Conservation (phyloP, 2,888 invertebrate genomes). For the Neocrepidodera transversa region DNA sequence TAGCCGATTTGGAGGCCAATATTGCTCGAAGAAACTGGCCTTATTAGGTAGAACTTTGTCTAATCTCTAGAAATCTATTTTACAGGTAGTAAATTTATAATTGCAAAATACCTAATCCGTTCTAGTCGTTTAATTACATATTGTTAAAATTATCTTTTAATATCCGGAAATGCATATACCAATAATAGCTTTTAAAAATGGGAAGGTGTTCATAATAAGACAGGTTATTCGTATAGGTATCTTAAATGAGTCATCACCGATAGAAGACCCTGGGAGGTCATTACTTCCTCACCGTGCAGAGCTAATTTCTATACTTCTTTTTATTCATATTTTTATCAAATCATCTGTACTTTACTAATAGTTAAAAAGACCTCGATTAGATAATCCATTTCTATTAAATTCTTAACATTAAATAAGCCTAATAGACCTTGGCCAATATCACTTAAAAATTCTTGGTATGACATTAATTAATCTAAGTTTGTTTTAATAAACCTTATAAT, state of each 20-base stretch:
- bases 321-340: no score
- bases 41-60: conserved; percentile 56
- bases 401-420: conserved; percentile 3
- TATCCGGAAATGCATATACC: conserved; percentile 30
- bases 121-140: conserved; percentile 3
- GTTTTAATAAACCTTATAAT: conserved; percentile 11
- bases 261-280: conserved; percentile 53
- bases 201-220: conserved; percentile 36
- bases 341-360: no score
- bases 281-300: conserved; percentile 50
- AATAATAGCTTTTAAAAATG: conserved; percentile 32
- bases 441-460: conserved; percentile 5
- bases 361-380: no score
- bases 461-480: conserved; percentile 15
- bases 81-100: conserved; percentile 18
- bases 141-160: conserved; percentile 13
- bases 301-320: conserved; percentile 23
- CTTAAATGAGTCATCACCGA: conserved; percentile 51
- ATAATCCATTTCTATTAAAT: neutral
- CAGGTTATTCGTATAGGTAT: conserved; percentile 44
- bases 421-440: conserved; percentile 4
- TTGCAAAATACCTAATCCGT: conserved; percentile 22
- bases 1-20: conserved; percentile 51
- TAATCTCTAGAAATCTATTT: conserved; percentile 40
- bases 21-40: conserved; percentile 53